phyloP scores from a whole-genome alignment of 2,888 invertebrate genomes.

The Toxonevra muliebris region DNA sequence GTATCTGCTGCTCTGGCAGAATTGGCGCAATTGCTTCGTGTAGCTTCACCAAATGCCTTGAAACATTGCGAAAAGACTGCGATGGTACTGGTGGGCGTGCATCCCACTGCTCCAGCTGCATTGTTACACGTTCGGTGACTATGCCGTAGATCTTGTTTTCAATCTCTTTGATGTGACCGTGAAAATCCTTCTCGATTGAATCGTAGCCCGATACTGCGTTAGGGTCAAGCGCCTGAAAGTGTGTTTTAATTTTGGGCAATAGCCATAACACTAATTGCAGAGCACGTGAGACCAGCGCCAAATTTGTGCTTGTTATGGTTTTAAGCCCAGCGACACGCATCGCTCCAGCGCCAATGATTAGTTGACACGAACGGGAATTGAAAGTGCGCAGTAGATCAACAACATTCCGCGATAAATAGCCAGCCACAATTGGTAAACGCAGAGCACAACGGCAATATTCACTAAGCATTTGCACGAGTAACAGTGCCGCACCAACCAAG shows the following conservation, averaged over 20 bases:
- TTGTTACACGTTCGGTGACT: slow-evolving; percentile 84
- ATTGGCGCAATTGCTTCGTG: slow-evolving; percentile 91
- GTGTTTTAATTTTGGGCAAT: slow-evolving; percentile 75
- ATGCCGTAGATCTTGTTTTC: slow-evolving; percentile 90
- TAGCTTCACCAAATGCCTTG: slow-evolving; percentile 87
- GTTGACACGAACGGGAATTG: slow-evolving; percentile 89
- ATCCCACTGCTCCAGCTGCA: slow-evolving; percentile 88
- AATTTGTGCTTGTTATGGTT: slow-evolving; percentile 93
- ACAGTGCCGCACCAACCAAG: slow-evolving; percentile 83
- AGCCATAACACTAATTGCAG: slow-evolving; percentile 84
- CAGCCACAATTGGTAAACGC: slow-evolving; percentile 80
- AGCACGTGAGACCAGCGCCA: slow-evolving; percentile 86
- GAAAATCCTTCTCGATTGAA: slow-evolving; percentile 80
- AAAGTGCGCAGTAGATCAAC: slow-evolving; percentile 89
- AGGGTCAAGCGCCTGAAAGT: slow-evolving; percentile 72
- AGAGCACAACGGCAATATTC: slow-evolving; percentile 89
- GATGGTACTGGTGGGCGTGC: slow-evolving; percentile 96
- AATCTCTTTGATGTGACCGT: slow-evolving; percentile 91
- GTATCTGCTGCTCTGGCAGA: slow-evolving; percentile 81
- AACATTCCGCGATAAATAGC: slow-evolving; percentile 83
- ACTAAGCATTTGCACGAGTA: slow-evolving; percentile 87
- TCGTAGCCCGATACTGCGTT: slow-evolving; percentile 69
- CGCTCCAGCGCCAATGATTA: slow-evolving; percentile 96
- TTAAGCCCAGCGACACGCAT: slow-evolving; percentile 92
- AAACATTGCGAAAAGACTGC: slow-evolving; percentile 85